A percentile compares a stretch with the other conserved stretches of the same genome.
These are phyloP conservation scores for Drosophila pseudoananassae DNA, from an alignment of 1,140 invertebrate species.

Conservation along the genomic window DNA sequence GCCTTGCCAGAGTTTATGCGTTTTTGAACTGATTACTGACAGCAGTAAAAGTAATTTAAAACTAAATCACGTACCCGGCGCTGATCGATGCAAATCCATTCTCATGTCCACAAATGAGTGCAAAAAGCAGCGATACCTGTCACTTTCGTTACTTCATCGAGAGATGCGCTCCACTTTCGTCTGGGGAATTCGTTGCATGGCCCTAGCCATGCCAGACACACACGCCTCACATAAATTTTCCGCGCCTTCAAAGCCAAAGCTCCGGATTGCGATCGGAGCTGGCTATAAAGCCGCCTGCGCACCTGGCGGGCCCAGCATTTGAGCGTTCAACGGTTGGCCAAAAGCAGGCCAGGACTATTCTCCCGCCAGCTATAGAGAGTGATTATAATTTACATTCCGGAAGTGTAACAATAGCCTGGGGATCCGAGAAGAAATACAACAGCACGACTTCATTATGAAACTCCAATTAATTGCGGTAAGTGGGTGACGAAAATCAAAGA, in stretches of 20 bases:
- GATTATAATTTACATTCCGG: constrained; percentile 19
- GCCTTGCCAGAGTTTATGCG: constrained; percentile 44
- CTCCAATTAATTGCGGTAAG: constrained; percentile 70
- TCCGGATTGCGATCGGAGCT: constrained; percentile 22
- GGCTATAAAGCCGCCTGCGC: constrained; percentile 68
- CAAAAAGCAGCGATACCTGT: constrained; percentile 47
- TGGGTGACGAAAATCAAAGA: constrained; percentile 19
- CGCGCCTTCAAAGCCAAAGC: constrained; percentile 29
- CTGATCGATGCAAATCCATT: constrained; percentile 54
- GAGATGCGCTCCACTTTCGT: constrained; percentile 70
- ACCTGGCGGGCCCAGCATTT: constrained; percentile 72
- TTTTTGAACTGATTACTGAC: constrained; percentile 8
- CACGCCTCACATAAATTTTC: constrained; percentile 73
- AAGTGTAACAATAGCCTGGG: constrained; percentile 18
- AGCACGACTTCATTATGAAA: constrained; percentile 45
- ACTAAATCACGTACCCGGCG: constrained; percentile 63
- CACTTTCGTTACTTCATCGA: constrained; percentile 76
- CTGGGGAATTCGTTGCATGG: constrained; percentile 30
- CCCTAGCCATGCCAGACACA: constrained; percentile 55
- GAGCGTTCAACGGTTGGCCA: constrained; percentile 53
- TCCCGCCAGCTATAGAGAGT: constrained; percentile 1
- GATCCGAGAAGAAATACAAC: constrained; percentile 8
- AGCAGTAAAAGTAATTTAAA: constrained; percentile 68
- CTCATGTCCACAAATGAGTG: constrained; percentile 53
- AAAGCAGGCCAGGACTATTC: constrained; percentile 2